A percentile compares a stretch with the other conserved stretches of the same genome.
phyloP scores from a whole-genome alignment of 2,113 vertebrate species.

The Numenius arquata region DNA sequence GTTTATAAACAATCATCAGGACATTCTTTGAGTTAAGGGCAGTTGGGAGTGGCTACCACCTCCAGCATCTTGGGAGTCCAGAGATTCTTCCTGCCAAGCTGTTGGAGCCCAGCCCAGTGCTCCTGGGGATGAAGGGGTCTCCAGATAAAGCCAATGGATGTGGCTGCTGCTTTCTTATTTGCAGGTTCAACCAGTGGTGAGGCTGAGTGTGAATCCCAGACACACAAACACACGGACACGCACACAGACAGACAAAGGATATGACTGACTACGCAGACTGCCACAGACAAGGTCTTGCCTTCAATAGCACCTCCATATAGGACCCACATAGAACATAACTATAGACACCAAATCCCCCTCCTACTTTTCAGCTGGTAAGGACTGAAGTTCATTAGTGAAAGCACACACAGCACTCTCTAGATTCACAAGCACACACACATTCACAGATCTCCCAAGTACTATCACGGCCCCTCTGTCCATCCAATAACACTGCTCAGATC shows the following conservation, averaged over 20 bases:
- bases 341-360: neutral
- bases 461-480: neutral
- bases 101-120: fast-evolving
- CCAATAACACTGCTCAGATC: neutral
- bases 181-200: neutral
- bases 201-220: neutral
- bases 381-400: neutral
- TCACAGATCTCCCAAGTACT: neutral
- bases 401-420: neutral
- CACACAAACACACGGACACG: neutral
- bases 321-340: neutral
- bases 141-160: neutral
- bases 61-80: neutral
- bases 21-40: neutral
- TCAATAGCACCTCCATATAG: neutral
- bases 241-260: neutral
- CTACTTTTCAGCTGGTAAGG: neutral
- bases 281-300: neutral
- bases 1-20: neutral
- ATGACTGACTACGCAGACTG: neutral
- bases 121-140: neutral
- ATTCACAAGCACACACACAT: neutral
- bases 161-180: neutral
- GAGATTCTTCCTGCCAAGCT: neutral
- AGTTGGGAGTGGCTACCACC: neutral